Base-by-base conservation (phyloP, 2,113 vertebrate species). In the Setophaga coronata region DNA sequence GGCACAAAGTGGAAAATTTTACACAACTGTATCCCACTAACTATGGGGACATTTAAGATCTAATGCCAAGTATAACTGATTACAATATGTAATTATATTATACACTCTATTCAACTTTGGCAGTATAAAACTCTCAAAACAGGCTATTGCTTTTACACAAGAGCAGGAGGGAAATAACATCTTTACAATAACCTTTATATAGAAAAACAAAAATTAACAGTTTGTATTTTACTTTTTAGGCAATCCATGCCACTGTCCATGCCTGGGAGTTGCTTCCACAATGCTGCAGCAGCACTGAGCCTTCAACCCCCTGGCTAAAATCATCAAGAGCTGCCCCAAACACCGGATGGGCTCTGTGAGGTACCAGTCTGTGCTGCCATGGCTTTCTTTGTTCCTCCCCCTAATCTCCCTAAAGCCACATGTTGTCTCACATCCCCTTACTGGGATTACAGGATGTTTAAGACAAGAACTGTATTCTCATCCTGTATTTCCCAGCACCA, bases 401-500 rank as follows among this genome's bases (percentile, higher is more conserved):
- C 42, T 82, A 53, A 93, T 88, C 94, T 82, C 66, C 71, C 58
- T 47, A 76, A 69, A 86, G 13, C 53, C 88, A 86, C 90, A 57
- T 53, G 74, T 42, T 73, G 82, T 90, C 82, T 95, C 85, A 72
- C 79, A 93, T 88, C 88, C 82, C 92, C 38, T 72, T 62, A 43
- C 92, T 77, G 57, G 56, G 88, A 76, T 82, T 40, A 72, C 70
- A 85, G 71, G 71, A 92, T 90, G 82, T 57, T 94, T 70, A 82
- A 93, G 33, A 36, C 80, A 78, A 80, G 80, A 93, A 77, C 56
- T 45, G 17, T 31, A 25, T 25, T 90, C 71, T 80, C 66, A 60
- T 26, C 62, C 78, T 54, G 36, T 45, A 24, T 42, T 90, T 69
- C 87, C 38, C 36, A 77, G 67, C 50, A 36, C 53, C 48, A 38